These are phyloP conservation scores for Exaiptasia diaphana DNA, from an alignment of 64 coral and sea anemone genomes.

Conservation along the genomic window DNA sequence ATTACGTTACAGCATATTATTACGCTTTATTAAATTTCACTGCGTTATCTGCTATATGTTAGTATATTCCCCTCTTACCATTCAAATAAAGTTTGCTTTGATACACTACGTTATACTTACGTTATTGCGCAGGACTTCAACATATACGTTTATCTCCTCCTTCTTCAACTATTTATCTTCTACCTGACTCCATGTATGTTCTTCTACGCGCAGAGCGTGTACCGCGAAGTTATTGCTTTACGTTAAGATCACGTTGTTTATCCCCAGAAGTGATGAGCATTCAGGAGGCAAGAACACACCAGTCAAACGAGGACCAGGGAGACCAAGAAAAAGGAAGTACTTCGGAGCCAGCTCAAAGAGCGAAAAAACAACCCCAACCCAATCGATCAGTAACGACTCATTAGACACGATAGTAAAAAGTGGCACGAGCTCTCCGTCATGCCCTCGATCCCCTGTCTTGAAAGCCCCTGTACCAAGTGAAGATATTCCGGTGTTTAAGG, in stretches of 20 bases:
- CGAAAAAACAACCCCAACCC: slow-evolving; percentile 32
- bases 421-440: slow-evolving; percentile 13
- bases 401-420: slow-evolving; percentile 14
- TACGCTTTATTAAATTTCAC: background rate
- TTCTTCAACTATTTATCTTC: too few relatives aligned
- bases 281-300: slow-evolving; percentile 67
- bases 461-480: slow-evolving; percentile 60
- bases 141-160: too few relatives aligned
- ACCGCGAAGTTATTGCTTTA: too few relatives aligned
- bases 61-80: too few relatives aligned
- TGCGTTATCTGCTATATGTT: too few relatives aligned
- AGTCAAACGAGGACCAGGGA: slow-evolving; percentile 88
- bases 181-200: too few relatives aligned
- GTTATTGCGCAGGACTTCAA: too few relatives aligned
- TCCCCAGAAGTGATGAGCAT: slow-evolving; percentile 66
- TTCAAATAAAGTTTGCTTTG: too few relatives aligned
- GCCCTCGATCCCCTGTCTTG: slow-evolving; percentile 33
- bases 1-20: background rate
- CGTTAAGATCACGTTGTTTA: too few relatives aligned
- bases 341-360: slow-evolving; percentile 70
- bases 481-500: slow-evolving; percentile 53
- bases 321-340: slow-evolving; percentile 89
- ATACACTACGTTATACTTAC: too few relatives aligned
- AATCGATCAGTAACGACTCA: slow-evolving; percentile 20
- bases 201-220: too few relatives aligned